phyloP scores from a whole-genome alignment of 2,797 vertebrate species.

The Fundulus diaphanus region DNA sequence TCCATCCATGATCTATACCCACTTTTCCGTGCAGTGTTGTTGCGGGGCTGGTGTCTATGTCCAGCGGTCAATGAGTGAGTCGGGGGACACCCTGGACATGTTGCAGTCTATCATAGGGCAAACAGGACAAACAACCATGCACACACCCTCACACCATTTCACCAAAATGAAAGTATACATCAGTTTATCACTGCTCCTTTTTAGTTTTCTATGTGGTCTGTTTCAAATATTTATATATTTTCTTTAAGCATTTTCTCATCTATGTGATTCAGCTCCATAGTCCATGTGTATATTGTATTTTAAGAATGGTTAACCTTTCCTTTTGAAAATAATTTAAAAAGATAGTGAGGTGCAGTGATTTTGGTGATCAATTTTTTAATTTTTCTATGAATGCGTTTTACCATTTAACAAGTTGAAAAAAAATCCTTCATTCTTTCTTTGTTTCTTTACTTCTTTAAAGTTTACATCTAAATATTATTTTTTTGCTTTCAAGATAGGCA shows the following conservation, averaged over 20 bases:
- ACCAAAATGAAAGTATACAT: background rate
- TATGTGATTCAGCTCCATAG: background rate
- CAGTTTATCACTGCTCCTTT: background rate
- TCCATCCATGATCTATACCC: too few relatives aligned
- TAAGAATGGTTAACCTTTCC: too few relatives aligned
- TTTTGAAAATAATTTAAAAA: background rate
- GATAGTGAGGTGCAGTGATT: background rate
- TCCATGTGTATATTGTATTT: background rate
- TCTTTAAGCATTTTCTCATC: background rate
- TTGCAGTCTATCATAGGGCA: too few relatives aligned
- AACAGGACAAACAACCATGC: too few relatives aligned
- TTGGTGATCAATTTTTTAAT: background rate
- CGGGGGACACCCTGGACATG: too few relatives aligned
- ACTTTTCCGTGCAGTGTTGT: too few relatives aligned
- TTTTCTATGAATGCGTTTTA: background rate
- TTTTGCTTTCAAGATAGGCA: background rate
- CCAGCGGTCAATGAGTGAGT: too few relatives aligned
- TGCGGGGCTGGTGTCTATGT: too few relatives aligned
- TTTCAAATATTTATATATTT: background rate
- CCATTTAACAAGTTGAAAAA: background rate
- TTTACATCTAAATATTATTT: background rate
- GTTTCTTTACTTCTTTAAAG: background rate
- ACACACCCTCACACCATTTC: too few relatives aligned
- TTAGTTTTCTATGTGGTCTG: background rate
- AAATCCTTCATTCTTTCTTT: background rate